Percentiles rank a stretch among this genome's conserved stretches.
Conservation (phyloP, 2,888 invertebrate genomes). For the Leucania comma region DNA sequence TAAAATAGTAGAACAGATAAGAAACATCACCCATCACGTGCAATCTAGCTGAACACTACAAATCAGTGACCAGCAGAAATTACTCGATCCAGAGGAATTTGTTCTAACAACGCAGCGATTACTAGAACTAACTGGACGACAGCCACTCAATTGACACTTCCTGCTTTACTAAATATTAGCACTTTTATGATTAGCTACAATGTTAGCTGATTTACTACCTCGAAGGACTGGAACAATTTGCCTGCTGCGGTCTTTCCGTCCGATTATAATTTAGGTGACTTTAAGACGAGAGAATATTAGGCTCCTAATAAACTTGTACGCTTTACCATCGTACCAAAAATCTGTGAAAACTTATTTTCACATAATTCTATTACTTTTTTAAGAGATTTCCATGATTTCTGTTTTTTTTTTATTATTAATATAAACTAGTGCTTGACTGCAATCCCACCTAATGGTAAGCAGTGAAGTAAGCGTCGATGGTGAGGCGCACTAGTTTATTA, state of each 20-base stretch:
- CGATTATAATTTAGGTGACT: too few species aligned
- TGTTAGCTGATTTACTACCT: slow-evolving; percentile 19
- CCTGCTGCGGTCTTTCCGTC: too few species aligned
- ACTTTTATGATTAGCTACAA: slow-evolving; percentile 47
- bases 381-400: not conserved
- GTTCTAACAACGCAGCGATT: slow-evolving; percentile 42
- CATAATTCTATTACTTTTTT: not conserved
- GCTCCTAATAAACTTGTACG: too few species aligned
- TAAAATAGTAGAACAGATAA: not conserved
- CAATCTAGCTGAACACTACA: slow-evolving; percentile 2
- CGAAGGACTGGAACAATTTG: too few species aligned
- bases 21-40: not conserved
- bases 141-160: slow-evolving; percentile 61
- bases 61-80: slow-evolving; percentile 47
- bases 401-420: too few species aligned
- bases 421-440: too few species aligned
- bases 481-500: too few species aligned
- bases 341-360: too few species aligned
- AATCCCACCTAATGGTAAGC: too few species aligned
- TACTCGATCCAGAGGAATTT: slow-evolving; percentile 36
- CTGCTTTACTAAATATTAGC: slow-evolving; percentile 60
- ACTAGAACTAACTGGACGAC: slow-evolving; percentile 24
- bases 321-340: too few species aligned
- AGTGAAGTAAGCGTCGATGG: too few species aligned
- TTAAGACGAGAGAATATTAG: too few species aligned